Evolutionary conservation across 2,888 invertebrate species (phyloP), one percentile per base, ranked within the genome.

Genomic region (Uropetala carovei): DNA sequence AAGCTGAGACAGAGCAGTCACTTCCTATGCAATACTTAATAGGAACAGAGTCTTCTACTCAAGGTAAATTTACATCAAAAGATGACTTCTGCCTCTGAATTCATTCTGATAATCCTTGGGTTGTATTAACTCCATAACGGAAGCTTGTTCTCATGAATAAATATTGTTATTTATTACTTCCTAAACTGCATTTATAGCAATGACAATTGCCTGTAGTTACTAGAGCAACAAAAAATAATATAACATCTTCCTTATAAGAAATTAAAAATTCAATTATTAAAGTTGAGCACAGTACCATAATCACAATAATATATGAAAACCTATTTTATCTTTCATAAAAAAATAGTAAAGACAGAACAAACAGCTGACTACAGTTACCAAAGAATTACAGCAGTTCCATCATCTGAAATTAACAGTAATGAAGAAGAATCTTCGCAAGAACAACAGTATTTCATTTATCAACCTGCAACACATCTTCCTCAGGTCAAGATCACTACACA

Each of bases 31-130:
- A 59, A 43, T 64, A 43, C 43, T 64, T 89, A 56, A 27, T 89
- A 43, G 89, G 64, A 64, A 30, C 64, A 43, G 89, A 89, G 27
- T 43, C 64, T 43, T n/a, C 89, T 89, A 43, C 64, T 43, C 89
- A 89, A 89, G 89, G 89, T 89, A 56, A 68, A 18, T 11, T n/a
- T 43, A n/a, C 11, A 68, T 18, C n/a, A n/a, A 3, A 64, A 64
- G 22, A 3, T 68, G n/a, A n/a, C 22, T 68, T n/a, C 68, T 68
- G 68, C 10, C 10, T 5, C 43, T 43, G 43, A 43, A 43, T 43
- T 43, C 5, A 43, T 43, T 43, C 43, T 43, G 43, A 43, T 43
- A 43, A 43, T 43, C 43, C 5, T 43, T 43, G 43, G 5, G 43
- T 43, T 43, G 43, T 43, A 43, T 43, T 43, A 43, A 43, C 43